Percentiles rank a stretch among this genome's conserved stretches.
These are phyloP conservation scores for Philopedon plagiatum DNA, from an alignment of 2,888 invertebrate genomes.

Conservation along the genomic window DNA sequence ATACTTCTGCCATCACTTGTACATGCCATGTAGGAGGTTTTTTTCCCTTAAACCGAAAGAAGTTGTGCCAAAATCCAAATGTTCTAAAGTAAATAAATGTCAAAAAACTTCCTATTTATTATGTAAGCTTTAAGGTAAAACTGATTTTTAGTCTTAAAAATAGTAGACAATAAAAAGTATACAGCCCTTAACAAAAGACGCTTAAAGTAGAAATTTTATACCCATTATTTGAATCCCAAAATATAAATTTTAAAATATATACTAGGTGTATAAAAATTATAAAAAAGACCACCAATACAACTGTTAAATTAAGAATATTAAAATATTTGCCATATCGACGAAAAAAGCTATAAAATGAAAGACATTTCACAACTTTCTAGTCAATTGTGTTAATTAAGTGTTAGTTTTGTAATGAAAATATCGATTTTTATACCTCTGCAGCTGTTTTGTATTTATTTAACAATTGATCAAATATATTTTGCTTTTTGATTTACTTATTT, in stretches of 20 bases:
- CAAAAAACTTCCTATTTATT: neutral
- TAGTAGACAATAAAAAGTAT: slow-evolving; percentile 34
- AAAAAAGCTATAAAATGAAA: slow-evolving; percentile 26
- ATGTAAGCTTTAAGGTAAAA: slow-evolving; percentile 19
- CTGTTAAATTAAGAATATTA: neutral
- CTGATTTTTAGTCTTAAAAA: slow-evolving; percentile 22
- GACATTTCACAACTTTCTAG: slow-evolving; percentile 23
- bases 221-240: neutral
- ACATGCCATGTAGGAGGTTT: too few relatives aligned
- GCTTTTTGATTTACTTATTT: too few relatives aligned
- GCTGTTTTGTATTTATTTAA: neutral
- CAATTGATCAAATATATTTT: too few relatives aligned
- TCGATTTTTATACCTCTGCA: slow-evolving; percentile 14
- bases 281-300: neutral
- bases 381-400: slow-evolving; percentile 19
- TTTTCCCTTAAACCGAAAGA: too few relatives aligned
- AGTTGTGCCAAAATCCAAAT: too few relatives aligned
- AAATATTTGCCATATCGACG: neutral
- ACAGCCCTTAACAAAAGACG: slow-evolving; percentile 24
- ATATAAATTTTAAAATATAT: neutral
- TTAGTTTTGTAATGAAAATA: neutral
- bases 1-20: too few relatives aligned
- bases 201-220: slow-evolving; percentile 21
- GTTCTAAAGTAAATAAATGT: too few relatives aligned
- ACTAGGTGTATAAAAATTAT: neutral